Conservation (phyloP, 2,113 vertebrate genomes). For the Charina bottae region DNA sequence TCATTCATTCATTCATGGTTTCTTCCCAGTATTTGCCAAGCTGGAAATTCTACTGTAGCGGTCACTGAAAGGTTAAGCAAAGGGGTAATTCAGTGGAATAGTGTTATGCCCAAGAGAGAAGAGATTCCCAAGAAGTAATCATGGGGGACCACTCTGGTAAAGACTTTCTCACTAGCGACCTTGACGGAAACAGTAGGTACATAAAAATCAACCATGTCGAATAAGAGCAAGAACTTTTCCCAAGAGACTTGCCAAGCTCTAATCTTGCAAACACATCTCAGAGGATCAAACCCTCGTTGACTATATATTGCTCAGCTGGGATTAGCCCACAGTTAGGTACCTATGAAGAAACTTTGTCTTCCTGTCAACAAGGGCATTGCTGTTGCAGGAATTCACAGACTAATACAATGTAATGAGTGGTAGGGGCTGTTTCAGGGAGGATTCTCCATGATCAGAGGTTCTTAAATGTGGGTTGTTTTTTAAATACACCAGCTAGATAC, state of each 20-base stretch:
- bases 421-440: background rate
- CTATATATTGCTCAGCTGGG: background rate
- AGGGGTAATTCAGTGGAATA: slow-evolving; percentile 34
- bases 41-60: background rate
- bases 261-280: slow-evolving; percentile 3
- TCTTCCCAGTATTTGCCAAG: slow-evolving; percentile 10
- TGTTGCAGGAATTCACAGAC: background rate
- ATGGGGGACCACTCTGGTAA: background rate
- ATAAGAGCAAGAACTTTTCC: background rate
- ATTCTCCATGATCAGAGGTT: background rate
- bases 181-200: slow-evolving; percentile 27
- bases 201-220: background rate
- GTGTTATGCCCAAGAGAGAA: slow-evolving; percentile 42
- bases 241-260: background rate
- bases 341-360: slow-evolving; percentile 14
- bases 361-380: background rate
- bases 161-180: slow-evolving; percentile 18
- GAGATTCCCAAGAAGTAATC: slow-evolving; percentile 14
- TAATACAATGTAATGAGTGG: background rate
- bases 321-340: background rate
- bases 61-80: slow-evolving; percentile 10
- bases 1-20: too few relatives aligned
- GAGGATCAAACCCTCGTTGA: background rate
- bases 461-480: background rate
- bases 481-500: background rate